A percentile compares a stretch with the other conserved stretches of the same genome.
Conservation (phyloP, 2,888 invertebrate genomes). For the Trilocha varians region DNA sequence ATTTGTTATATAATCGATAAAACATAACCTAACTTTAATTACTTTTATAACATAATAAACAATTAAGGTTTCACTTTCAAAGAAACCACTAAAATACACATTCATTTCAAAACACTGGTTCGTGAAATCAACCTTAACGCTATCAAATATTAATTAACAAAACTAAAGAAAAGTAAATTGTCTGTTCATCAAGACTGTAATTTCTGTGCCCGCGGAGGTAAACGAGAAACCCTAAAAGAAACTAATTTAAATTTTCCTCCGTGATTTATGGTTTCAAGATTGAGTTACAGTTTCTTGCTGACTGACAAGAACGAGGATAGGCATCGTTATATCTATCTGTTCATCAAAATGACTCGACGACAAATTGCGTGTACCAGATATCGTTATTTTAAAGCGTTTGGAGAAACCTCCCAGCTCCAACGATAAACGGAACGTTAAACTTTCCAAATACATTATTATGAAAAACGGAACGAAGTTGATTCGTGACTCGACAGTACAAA, state of each 20-base stretch:
- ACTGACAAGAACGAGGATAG: conserved; percentile 15
- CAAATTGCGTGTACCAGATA: conserved; percentile 29
- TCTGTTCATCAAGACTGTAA: background rate
- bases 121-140: no score
- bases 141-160: no score
- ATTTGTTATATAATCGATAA: no score
- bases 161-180: background rate
- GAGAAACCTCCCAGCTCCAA: conserved; percentile 22
- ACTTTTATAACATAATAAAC: no score
- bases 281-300: conserved; percentile 14
- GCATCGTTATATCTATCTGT: conserved; percentile 19
- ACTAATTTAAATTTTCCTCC: conserved; percentile 11
- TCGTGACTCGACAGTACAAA: conserved; percentile 26
- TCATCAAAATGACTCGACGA: conserved; percentile 21
- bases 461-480: conserved; percentile 35
- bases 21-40: no score
- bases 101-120: no score
- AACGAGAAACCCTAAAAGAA: conserved; percentile 13
- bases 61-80: no score
- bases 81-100: no score
- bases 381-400: conserved; percentile 27
- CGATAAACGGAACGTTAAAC: conserved; percentile 33
- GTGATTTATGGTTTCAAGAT: conserved; percentile 15
- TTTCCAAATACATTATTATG: conserved; percentile 41
- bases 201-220: conserved; percentile 1